Base-by-base conservation (phyloP, 2,888 invertebrate species). In the Amphipoea lucens region DNA sequence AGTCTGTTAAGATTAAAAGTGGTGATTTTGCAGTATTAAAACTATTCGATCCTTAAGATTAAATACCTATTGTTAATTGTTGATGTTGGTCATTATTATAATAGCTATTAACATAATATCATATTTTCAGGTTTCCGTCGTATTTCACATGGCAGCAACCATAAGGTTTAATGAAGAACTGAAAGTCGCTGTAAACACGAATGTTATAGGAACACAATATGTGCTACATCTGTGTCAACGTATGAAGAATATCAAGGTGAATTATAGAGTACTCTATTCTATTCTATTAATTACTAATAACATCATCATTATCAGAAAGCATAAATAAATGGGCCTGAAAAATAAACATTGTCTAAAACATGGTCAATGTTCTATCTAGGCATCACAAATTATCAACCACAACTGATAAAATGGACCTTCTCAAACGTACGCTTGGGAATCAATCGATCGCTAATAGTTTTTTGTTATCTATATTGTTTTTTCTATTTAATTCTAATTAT, bases 101-200 rank as follows among this genome's bases (percentile, higher is more conserved):
- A 29, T 6, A 68, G 17, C 11, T 68, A 40, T 11, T n/a, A 70
- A 3, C 3, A 5, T 70, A n/a, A 23, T 54, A 54, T 40, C 3
- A n/a, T 71, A 54, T 45, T 79, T 90, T 85, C 97, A 98, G 93
- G 91, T 94, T 0, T 92, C 93, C 0, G 86, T 93, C 11, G 92
- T 94, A 14, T 91, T 94, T 54, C 93, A 94, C 78, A 79, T 90
- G 2, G 94, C 93, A 6, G 94, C 94, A 0, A 90, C 89, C 0
- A 76, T 93, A 1, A 92, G 85, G 51, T 92, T 94, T 75, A 84
- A 86, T 20, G 92, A 91, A 40, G 87, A 91, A 0, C 76, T 94
- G 6, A 78, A 88, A 42, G 68, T 71, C 0, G 89, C 90, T 4
- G 66, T 93, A 17, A 86, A 87, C 6, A 75, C 88, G 0, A 94